Conservation (phyloP, 2,888 invertebrate species). For the Mesochorus sp. region DNA sequence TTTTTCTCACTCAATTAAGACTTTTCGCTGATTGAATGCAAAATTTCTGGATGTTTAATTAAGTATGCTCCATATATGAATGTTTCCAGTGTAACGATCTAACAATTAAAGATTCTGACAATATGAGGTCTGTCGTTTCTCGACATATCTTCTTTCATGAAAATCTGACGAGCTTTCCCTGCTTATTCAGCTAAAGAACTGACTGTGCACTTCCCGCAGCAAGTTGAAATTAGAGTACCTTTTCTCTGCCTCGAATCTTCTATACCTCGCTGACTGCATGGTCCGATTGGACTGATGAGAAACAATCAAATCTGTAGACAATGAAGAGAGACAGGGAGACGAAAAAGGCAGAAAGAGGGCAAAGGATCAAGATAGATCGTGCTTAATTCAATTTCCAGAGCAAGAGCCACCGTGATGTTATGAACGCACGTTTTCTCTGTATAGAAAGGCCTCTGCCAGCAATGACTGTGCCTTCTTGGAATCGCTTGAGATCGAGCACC, state of each 20-base stretch:
- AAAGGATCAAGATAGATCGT: conserved; percentile 35
- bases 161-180: not conserved
- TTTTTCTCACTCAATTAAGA: not conserved
- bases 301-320: conserved; percentile 28
- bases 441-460: conserved; percentile 13
- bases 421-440: conserved; percentile 7
- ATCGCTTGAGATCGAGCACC: conserved; percentile 44
- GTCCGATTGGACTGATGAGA: conserved; percentile 16
- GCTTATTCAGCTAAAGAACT: not conserved
- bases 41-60: not conserved
- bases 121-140: not conserved
- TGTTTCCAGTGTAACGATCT: too few relatives aligned
- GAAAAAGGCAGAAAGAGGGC: conserved; percentile 2
- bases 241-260: not conserved
- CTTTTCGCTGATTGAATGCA: not conserved
- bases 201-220: conserved; percentile 14
- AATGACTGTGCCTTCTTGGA: conserved; percentile 56
- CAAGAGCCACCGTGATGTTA: conserved; percentile 26
- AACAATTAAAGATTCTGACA: not conserved
- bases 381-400: conserved; percentile 53
- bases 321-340: not conserved
- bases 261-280: not conserved
- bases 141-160: not conserved
- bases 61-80: not conserved
- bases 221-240: conserved; percentile 20